Conservation (phyloP, 2,797 vertebrate species). For the Darevskia nairensis region DNA sequence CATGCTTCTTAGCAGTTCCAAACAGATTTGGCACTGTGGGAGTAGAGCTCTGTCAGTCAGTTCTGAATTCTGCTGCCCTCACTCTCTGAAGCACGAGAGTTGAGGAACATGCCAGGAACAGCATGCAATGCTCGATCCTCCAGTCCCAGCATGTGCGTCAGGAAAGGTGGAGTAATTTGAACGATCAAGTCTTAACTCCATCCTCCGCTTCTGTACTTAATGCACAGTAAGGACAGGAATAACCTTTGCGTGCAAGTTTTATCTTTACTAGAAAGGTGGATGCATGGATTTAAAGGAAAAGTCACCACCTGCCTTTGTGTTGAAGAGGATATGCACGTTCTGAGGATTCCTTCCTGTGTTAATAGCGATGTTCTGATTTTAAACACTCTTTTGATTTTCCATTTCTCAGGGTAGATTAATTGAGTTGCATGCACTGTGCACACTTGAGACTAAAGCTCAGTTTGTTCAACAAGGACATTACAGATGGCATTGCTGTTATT, state of each 20-base stretch:
- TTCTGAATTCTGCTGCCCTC: conserved; percentile 8
- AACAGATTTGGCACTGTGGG: conserved; percentile 9
- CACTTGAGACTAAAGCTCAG: not conserved
- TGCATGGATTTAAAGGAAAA: not conserved
- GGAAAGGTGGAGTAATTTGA: not conserved
- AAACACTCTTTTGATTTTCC: not conserved
- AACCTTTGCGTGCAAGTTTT: not conserved
- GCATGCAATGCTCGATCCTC: conserved; percentile 26
- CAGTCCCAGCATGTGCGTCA: not conserved
- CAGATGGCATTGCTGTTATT: conserved; percentile 8
- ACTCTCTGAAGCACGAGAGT: conserved; percentile 1
- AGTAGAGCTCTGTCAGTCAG: not conserved
- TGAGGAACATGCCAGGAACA: conserved; percentile 7
- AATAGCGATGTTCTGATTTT: not conserved
- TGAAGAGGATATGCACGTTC: not conserved
- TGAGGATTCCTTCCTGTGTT: not conserved
- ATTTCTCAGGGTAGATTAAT: not conserved
- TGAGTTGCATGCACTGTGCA: not conserved
- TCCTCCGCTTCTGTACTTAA: conserved; percentile 1
- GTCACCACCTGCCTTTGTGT: not conserved
- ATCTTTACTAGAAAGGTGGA: not conserved
- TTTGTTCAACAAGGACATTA: conserved; percentile 21
- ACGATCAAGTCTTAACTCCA: not conserved
- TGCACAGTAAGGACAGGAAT: not conserved
- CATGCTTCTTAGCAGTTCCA: not conserved